phyloP scores from a whole-genome alignment of 2,888 invertebrate genomes.

The Lamellibrachia satsuma region DNA sequence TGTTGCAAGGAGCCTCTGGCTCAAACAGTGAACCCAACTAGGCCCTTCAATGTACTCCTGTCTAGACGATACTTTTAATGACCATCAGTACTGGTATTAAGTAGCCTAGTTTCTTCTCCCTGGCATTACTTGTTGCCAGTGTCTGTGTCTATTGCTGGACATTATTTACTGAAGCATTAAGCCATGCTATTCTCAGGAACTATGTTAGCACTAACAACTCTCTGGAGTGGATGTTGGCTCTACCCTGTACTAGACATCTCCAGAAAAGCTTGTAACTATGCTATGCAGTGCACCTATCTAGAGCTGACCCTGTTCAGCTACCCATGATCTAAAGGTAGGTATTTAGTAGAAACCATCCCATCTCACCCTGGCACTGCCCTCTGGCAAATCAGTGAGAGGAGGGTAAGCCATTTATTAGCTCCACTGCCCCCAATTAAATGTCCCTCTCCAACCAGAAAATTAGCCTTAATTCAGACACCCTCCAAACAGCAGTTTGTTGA shows the following conservation, averaged over 20 bases:
- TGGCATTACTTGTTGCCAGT: neutral
- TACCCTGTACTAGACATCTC: neutral
- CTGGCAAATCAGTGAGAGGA: neutral
- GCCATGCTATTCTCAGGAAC: conserved; percentile 3
- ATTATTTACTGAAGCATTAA: neutral
- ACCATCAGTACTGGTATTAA: neutral
- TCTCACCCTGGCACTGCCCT: neutral
- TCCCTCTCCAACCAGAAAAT: conserved; percentile 11
- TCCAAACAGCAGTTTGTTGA: neutral
- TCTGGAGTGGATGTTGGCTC: neutral
- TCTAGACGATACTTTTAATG: neutral
- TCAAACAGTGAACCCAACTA: neutral
- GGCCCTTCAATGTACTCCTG: neutral
- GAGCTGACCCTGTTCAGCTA: neutral
- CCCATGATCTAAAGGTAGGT: neutral
- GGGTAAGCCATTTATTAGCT: conserved; percentile 9
- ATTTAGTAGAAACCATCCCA: neutral
- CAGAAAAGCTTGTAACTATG: neutral
- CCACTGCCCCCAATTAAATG: conserved; percentile 13
- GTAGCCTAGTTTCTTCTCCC: neutral
- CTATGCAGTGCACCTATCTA: neutral
- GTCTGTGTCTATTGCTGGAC: neutral
- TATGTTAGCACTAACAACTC: neutral
- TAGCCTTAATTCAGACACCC: neutral
- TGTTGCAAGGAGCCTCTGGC: neutral